These are phyloP conservation scores for Nemurella pictetii DNA, from an alignment of 2,888 invertebrate genomes.

Conservation along the genomic window DNA sequence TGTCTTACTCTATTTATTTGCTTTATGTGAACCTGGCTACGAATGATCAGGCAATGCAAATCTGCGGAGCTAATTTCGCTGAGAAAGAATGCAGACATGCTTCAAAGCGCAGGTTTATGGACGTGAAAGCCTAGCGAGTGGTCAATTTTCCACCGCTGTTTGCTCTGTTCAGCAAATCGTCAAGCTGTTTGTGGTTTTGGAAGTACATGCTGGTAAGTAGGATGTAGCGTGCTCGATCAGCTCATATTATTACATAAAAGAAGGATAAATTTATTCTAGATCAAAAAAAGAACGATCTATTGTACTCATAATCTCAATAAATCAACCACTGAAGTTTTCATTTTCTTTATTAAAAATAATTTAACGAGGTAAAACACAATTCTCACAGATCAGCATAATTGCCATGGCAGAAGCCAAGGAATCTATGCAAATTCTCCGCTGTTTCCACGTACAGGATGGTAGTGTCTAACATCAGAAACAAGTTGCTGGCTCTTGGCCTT, in stretches of 20 bases:
- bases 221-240: neutral
- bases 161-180: neutral
- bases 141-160: neutral
- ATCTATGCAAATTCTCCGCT: neutral
- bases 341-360: neutral
- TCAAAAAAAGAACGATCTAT: neutral
- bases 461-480: neutral
- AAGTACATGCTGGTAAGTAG: neutral
- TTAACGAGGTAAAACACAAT: neutral
- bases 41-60: neutral
- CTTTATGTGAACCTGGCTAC: neutral
- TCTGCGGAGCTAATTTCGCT: neutral
- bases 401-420: neutral
- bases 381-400: neutral
- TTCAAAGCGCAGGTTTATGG: neutral
- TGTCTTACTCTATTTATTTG: neutral
- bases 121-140: neutral
- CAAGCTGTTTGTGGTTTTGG: neutral
- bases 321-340: neutral
- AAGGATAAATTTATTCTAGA: neutral
- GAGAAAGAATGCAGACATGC: neutral
- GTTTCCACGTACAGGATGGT: neutral
- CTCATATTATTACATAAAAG: neutral
- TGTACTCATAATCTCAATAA: neutral
- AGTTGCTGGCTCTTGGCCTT: neutral